These are phyloP conservation scores for Poeciliopsis paucimaculata DNA, from an alignment of 2,797 vertebrate genomes.

Conservation along the genomic window DNA sequence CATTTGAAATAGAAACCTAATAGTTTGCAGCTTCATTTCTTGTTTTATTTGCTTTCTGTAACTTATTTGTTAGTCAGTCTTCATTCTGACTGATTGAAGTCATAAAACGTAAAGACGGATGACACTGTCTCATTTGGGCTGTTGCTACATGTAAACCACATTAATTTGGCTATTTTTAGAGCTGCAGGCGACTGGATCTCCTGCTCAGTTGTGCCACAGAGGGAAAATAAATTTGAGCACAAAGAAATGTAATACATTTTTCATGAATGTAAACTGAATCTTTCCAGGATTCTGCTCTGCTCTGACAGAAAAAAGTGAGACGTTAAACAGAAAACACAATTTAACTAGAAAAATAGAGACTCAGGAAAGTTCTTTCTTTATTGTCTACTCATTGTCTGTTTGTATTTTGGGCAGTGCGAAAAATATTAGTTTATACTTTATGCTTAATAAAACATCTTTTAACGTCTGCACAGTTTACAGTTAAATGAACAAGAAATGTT, in stretches of 20 bases:
- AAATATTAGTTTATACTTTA: neutral
- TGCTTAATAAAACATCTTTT: neutral
- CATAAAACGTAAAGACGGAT: conserved; percentile 5
- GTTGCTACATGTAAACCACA: conserved; percentile 3
- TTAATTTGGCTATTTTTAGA: conserved; percentile 26
- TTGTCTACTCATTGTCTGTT: conserved; percentile 22
- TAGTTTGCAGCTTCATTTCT: neutral
- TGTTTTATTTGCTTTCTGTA: neutral
- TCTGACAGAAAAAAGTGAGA: conserved; percentile 22
- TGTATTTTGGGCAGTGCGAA: neutral
- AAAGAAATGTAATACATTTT: conserved; percentile 76
- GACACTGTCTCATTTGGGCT: conserved; percentile 41
- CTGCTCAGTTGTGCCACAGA: conserved; percentile 56
- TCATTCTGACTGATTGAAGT: conserved; percentile 8
- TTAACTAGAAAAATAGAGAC: conserved; percentile 44
- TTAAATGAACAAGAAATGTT: neutral
- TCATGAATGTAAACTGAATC: conserved; percentile 65
- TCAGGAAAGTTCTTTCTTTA: conserved; percentile 42
- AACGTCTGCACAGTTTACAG: neutral
- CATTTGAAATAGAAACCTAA: neutral
- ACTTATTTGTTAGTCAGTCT: conserved; percentile 13
- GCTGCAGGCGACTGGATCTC: conserved; percentile 31
- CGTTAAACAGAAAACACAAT: conserved; percentile 42
- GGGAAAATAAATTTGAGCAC: conserved; percentile 59
- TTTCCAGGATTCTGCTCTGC: conserved; percentile 52